phyloP scores from a whole-genome alignment of 2,113 vertebrate genomes.

The Gallinago paraguaiae region DNA sequence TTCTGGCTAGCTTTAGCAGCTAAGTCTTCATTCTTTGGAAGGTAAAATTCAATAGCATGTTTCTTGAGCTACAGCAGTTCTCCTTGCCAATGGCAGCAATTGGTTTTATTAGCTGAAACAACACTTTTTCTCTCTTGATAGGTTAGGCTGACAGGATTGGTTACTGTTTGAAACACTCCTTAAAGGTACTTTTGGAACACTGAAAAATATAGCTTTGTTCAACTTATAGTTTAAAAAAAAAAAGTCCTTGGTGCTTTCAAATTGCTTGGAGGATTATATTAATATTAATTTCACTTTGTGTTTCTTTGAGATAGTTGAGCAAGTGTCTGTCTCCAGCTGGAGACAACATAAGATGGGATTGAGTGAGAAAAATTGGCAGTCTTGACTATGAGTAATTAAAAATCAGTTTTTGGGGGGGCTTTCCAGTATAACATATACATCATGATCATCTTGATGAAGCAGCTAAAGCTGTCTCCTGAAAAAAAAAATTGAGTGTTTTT shows the following conservation, averaged over 20 bases:
- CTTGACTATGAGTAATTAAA: background rate
- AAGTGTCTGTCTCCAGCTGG: background rate
- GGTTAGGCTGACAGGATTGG: background rate
- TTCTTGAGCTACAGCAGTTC: background rate
- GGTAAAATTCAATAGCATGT: background rate
- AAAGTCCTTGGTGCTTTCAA: background rate
- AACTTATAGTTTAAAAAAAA: background rate
- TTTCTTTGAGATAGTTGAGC: background rate
- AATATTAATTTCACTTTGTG: background rate
- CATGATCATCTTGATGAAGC: background rate
- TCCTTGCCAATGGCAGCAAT: background rate
- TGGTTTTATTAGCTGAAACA: background rate
- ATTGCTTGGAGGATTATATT: background rate
- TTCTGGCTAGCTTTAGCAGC: background rate
- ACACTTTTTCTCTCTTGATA: background rate
- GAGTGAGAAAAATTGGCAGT: background rate
- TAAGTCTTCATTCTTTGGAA: background rate
- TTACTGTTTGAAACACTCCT: background rate
- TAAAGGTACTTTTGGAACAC: background rate
- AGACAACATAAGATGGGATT: background rate
- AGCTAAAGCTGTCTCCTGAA: background rate
- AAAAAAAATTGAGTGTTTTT: background rate
- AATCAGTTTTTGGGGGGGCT: background rate
- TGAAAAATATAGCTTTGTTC: background rate
- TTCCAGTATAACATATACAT: background rate